Evolutionary conservation across 2,113 vertebrate genomes (phyloP).

Genomic region (Scomber colias): DNA sequence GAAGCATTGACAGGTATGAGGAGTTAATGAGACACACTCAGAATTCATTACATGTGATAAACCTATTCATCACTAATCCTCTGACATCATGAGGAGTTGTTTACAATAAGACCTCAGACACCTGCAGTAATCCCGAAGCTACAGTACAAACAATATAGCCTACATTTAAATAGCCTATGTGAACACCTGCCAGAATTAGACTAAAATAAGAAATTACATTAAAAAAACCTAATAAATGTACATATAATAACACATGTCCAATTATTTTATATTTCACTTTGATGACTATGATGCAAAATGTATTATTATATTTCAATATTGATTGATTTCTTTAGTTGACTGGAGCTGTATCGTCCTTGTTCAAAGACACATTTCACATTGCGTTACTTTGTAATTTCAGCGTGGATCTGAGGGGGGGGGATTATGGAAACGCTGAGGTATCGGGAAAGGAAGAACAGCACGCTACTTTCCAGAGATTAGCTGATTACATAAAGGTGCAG

Average conservation of each 20-base stretch:
- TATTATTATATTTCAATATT: background rate
- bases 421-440: constrained; percentile 77
- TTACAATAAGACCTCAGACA: constrained; percentile 44
- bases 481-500: constrained; percentile 57
- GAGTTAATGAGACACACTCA: constrained; percentile 31
- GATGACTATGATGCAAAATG: background rate
- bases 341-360: background rate
- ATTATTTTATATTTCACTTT: background rate
- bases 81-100: constrained; percentile 65
- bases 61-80: constrained; percentile 75
- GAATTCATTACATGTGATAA: constrained; percentile 53
- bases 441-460: constrained; percentile 52
- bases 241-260: background rate
- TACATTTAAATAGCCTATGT: background rate
- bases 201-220: background rate
- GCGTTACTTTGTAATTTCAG: constrained; percentile 17
- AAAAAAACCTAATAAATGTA: too few species aligned
- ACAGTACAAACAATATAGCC: background rate
- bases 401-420: constrained; percentile 20
- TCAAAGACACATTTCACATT: background rate
- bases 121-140: constrained; percentile 6
- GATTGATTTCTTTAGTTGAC: background rate
- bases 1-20: constrained; percentile 12
- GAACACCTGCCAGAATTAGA: background rate
- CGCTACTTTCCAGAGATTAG: constrained; percentile 72